Percentiles rank a stretch among this genome's conserved stretches.
Evolutionary conservation across 2,888 invertebrate species (phyloP).

Genomic region (Epirrita christyi): DNA sequence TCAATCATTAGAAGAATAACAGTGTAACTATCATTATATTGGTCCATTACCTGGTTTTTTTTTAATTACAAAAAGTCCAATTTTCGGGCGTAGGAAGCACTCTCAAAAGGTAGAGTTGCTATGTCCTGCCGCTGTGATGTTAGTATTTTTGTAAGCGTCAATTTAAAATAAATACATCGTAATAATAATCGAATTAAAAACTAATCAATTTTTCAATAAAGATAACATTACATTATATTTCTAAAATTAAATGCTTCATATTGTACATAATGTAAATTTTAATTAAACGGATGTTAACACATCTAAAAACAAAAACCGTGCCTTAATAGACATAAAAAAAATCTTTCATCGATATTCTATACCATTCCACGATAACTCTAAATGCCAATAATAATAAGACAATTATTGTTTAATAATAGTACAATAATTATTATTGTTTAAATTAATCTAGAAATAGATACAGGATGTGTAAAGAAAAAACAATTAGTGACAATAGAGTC

Average conservation of each 20-base stretch:
- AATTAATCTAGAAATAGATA: slow-evolving; percentile 78
- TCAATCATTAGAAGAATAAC: slow-evolving; percentile 63
- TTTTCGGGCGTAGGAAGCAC: slow-evolving; percentile 49
- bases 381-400: slow-evolving; percentile 73
- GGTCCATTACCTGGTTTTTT: slow-evolving; percentile 70
- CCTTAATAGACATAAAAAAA: slow-evolving; percentile 55
- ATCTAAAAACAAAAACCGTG: slow-evolving; percentile 38
- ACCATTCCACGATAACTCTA: slow-evolving; percentile 75
- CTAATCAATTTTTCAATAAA: slow-evolving; percentile 62
- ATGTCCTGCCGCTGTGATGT: slow-evolving; percentile 74
- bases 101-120: slow-evolving; percentile 43
- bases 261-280: slow-evolving; percentile 77
- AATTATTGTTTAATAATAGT: slow-evolving; percentile 77
- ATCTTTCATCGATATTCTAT: slow-evolving; percentile 62
- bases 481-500: slow-evolving; percentile 76
- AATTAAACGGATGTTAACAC: slow-evolving; percentile 48
- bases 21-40: slow-evolving; percentile 69
- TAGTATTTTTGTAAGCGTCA: slow-evolving; percentile 69
- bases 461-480: slow-evolving; percentile 60
- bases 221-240: slow-evolving; percentile 80
- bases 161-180: slow-evolving; percentile 71
- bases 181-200: slow-evolving; percentile 65
- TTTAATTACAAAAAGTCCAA: slow-evolving; percentile 43
- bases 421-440: slow-evolving; percentile 74
- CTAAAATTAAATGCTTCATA: slow-evolving; percentile 84